Conservation (phyloP, 2,113 vertebrate species). For the Hydrochoerus hydrochaeris region DNA sequence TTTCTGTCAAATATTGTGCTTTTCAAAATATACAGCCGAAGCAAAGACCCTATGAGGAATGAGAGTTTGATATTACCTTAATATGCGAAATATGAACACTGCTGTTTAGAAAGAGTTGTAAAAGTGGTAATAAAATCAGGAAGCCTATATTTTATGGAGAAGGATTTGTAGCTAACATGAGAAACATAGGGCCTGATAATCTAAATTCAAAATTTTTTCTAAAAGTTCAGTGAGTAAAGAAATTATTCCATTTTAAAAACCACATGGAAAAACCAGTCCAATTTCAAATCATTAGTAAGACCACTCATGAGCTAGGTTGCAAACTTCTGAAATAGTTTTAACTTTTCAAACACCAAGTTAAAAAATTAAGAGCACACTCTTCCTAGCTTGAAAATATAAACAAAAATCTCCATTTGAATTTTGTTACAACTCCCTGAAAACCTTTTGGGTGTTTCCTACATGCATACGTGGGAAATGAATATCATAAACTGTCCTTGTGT, state of each 20-base stretch:
- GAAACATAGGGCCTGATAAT: background rate
- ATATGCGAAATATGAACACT: constrained; percentile 8
- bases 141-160: background rate
- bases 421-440: constrained; percentile 11
- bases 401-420: background rate
- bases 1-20: background rate
- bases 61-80: background rate
- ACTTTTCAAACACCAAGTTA: constrained; percentile 16
- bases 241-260: constrained; percentile 2
- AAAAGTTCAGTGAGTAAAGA: background rate
- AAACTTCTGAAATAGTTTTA: background rate
- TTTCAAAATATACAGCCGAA: background rate
- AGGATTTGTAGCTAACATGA: background rate
- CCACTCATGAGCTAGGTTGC: background rate
- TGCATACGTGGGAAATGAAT: background rate
- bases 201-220: background rate
- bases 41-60: background rate
- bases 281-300: background rate
- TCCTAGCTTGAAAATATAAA: background rate
- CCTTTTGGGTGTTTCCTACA: background rate
- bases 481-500: background rate
- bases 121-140: background rate
- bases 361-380: background rate
- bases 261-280: background rate
- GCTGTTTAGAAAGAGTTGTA: background rate